These are phyloP conservation scores for Callocephalon fimbriatum DNA, from an alignment of 2,113 vertebrate genomes.

Conservation along the genomic window DNA sequence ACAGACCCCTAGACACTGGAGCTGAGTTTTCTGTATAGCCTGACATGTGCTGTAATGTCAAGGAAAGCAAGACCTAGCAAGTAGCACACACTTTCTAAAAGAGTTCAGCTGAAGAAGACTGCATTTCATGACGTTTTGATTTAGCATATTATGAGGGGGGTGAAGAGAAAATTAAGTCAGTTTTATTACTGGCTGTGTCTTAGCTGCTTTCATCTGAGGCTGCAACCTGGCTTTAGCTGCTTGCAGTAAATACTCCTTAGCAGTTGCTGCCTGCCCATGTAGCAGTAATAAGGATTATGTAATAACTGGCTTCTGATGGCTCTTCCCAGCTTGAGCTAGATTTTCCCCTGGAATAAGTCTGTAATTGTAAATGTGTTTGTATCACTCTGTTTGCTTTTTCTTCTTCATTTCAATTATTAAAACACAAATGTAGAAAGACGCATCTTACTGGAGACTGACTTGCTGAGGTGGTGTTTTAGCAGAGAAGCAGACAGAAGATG, in stretches of 20 bases:
- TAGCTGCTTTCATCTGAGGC: slow-evolving; percentile 37
- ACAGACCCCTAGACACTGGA: not conserved
- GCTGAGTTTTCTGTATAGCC: not conserved
- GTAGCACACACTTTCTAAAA: not conserved
- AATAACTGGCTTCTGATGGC: slow-evolving; percentile 54
- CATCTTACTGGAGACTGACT: not conserved
- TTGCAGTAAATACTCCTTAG: slow-evolving; percentile 29
- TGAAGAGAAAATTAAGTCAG: slow-evolving; percentile 16
- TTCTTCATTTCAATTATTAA: slow-evolving; percentile 44
- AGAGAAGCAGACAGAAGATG: not conserved
- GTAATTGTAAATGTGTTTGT: not conserved
- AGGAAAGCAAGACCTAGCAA: not conserved
- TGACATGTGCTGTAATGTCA: not conserved
- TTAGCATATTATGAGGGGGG: not conserved
- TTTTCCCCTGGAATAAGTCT: not conserved
- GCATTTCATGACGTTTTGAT: slow-evolving; percentile 12
- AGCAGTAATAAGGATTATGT: slow-evolving; percentile 56
- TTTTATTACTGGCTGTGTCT: slow-evolving; percentile 40
- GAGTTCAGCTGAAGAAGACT: slow-evolving; percentile 12
- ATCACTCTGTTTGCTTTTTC: not conserved
- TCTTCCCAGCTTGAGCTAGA: slow-evolving; percentile 52
- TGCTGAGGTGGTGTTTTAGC: not conserved
- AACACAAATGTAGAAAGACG: not conserved
- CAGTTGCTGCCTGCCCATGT: not conserved
- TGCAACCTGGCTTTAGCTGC: slow-evolving; percentile 43